A percentile compares a stretch with the other conserved stretches of the same genome.
These are phyloP conservation scores for Gymnorhina tibicen DNA, from an alignment of 2,113 vertebrate genomes.

Conservation along the genomic window DNA sequence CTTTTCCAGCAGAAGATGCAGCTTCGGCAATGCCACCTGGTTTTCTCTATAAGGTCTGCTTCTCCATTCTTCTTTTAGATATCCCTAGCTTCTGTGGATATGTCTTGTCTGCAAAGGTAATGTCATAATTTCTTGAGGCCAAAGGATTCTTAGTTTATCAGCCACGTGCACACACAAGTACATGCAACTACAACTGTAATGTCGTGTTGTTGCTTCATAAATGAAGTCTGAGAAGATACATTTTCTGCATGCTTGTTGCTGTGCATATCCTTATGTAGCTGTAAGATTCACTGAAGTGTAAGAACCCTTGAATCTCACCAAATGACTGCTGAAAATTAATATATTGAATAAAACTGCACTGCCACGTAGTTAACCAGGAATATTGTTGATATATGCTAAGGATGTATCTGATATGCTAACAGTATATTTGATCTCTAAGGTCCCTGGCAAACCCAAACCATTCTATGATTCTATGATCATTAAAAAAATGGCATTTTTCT, in stretches of 20 bases:
- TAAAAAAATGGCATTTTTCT: background rate
- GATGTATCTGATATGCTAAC: background rate
- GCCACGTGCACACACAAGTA: background rate
- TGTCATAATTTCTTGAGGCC: background rate
- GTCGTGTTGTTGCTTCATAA: background rate
- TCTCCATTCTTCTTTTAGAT: background rate
- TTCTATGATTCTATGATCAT: background rate
- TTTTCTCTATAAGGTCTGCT: constrained; percentile 87
- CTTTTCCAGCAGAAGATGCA: constrained; percentile 5
- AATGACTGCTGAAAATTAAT: background rate
- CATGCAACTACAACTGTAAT: background rate
- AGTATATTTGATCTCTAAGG: background rate
- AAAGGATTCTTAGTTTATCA: background rate
- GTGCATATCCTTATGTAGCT: background rate
- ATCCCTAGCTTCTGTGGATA: background rate
- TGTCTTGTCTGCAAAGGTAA: background rate
- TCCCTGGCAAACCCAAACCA: background rate
- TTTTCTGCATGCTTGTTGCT: background rate
- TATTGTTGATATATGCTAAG: background rate
- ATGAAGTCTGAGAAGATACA: background rate
- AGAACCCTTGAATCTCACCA: background rate
- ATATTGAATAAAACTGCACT: background rate
- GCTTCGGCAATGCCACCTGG: constrained; percentile 71
- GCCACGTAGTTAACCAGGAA: background rate
- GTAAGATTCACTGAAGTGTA: background rate